phyloP scores from a whole-genome alignment of 2,888 invertebrate species.

The Spodoptera picta region DNA sequence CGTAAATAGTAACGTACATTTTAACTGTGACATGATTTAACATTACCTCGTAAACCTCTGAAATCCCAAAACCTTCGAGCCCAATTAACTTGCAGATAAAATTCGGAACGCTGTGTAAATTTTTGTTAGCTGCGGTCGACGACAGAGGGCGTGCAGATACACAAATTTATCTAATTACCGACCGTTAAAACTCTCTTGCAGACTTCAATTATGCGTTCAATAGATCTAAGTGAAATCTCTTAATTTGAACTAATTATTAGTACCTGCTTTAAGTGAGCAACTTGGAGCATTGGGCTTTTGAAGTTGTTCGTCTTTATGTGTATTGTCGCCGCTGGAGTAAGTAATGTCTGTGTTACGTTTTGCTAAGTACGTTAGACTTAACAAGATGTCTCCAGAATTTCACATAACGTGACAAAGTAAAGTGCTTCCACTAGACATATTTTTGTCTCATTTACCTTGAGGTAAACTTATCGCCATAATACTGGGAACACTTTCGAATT shows the following conservation, averaged over 20 bases:
- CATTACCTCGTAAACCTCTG: slow-evolving; percentile 15
- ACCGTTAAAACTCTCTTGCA: slow-evolving; percentile 56
- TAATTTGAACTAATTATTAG: slow-evolving; percentile 62
- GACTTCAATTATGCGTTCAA: slow-evolving; percentile 60
- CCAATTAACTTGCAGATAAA: slow-evolving; percentile 51
- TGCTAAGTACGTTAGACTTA: slow-evolving; percentile 2
- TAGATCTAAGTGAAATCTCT: slow-evolving; percentile 62
- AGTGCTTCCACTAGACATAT: too few species aligned
- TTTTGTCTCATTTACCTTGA: too few species aligned
- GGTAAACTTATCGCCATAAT: too few species aligned
- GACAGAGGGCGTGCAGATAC: slow-evolving; percentile 49
- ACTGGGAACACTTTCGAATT: too few species aligned
- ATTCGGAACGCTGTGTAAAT: slow-evolving; percentile 39
- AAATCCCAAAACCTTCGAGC: slow-evolving; percentile 18
- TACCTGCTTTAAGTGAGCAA: slow-evolving; percentile 56
- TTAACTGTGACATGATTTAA: not conserved
- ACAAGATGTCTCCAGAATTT: not conserved
- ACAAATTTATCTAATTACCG: slow-evolving; percentile 62
- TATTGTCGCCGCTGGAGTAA: slow-evolving; percentile 27
- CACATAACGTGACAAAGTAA: too few species aligned
- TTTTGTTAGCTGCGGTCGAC: slow-evolving; percentile 53
- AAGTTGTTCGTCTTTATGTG: slow-evolving; percentile 33
- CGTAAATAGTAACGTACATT: too few species aligned
- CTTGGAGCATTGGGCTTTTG: slow-evolving; percentile 48
- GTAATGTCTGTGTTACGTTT: slow-evolving; percentile 22